phyloP scores from a whole-genome alignment of 2,888 invertebrate species.

The Eristalinus sepulchralis region DNA sequence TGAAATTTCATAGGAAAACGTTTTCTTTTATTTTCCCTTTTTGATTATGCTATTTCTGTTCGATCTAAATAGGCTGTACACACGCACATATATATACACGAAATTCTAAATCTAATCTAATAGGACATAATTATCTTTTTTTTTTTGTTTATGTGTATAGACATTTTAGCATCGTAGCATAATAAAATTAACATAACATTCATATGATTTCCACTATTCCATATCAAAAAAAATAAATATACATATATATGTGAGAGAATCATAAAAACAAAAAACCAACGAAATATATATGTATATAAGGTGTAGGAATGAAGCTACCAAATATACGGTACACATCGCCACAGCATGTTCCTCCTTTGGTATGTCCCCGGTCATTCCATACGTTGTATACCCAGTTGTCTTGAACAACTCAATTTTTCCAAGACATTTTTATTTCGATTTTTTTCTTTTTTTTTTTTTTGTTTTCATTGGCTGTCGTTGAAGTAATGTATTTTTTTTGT shows the following conservation, averaged over 20 bases:
- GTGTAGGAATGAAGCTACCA: constrained; percentile 48
- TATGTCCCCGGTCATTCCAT: constrained; percentile 22
- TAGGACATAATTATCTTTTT: neutral
- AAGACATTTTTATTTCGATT: constrained; percentile 49
- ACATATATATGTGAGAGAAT: constrained; percentile 4
- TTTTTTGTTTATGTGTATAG: neutral
- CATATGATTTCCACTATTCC: no score
- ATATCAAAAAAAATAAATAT: neutral
- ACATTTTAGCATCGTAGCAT: neutral
- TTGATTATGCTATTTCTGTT: no score
- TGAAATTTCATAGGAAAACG: neutral
- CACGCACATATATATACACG: no score
- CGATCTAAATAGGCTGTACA: no score
- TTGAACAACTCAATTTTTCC: constrained; percentile 58
- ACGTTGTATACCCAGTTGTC: constrained; percentile 34
- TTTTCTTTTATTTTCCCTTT: neutral
- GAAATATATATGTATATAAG: constrained; percentile 40
- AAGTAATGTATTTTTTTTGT: constrained; percentile 42
- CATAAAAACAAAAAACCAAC: constrained; percentile 32
- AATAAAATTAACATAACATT: neutral
- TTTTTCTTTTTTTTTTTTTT: constrained; percentile 38
- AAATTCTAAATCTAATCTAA: neutral
- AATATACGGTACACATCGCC: constrained; percentile 39
- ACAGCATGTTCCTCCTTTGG: constrained; percentile 46
- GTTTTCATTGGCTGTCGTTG: constrained; percentile 39